phyloP scores from a whole-genome alignment of 2,888 invertebrate species.

The Ferdinandea cuprea region DNA sequence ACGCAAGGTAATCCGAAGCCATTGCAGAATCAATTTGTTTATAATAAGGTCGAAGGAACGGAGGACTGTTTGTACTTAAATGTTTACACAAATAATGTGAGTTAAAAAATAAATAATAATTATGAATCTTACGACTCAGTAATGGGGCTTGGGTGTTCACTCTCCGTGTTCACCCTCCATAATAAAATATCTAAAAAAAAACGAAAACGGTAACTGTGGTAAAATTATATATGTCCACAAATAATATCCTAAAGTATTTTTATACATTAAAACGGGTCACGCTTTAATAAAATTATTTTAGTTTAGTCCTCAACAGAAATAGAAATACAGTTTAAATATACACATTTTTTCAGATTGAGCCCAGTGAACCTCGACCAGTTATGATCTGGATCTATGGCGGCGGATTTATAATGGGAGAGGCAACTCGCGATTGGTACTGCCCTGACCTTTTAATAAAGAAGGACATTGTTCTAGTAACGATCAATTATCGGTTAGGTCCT shows the following conservation, averaged over 20 bases:
- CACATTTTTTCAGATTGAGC: slow-evolving; percentile 33
- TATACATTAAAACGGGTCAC: too few species aligned
- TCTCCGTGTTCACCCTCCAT: too few species aligned
- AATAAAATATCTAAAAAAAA: too few species aligned
- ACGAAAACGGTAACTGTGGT: too few species aligned
- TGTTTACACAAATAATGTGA: slow-evolving; percentile 82
- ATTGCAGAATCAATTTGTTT: slow-evolving; percentile 80
- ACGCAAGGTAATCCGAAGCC: slow-evolving; percentile 79
- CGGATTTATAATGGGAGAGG: slow-evolving; percentile 82
- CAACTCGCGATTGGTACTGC: slow-evolving; percentile 79
- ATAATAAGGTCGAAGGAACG: slow-evolving; percentile 82
- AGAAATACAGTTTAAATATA: neutral
- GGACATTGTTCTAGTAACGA: slow-evolving; percentile 85
- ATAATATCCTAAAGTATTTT: too few species aligned
- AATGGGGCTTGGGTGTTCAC: too few species aligned
- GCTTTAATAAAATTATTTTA: too few species aligned
- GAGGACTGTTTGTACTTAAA: slow-evolving; percentile 85
- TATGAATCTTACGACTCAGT: too few species aligned
- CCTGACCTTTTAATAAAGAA: slow-evolving; percentile 84
- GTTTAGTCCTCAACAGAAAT: neutral
- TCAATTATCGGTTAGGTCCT: slow-evolving; percentile 84
- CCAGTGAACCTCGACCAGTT: slow-evolving; percentile 78
- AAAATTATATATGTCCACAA: too few species aligned
- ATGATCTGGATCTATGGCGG: slow-evolving; percentile 84
- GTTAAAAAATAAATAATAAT: too few species aligned